Evolutionary conservation across 2,888 invertebrate genomes (phyloP).

Genomic region (Diaperis boleti): DNA sequence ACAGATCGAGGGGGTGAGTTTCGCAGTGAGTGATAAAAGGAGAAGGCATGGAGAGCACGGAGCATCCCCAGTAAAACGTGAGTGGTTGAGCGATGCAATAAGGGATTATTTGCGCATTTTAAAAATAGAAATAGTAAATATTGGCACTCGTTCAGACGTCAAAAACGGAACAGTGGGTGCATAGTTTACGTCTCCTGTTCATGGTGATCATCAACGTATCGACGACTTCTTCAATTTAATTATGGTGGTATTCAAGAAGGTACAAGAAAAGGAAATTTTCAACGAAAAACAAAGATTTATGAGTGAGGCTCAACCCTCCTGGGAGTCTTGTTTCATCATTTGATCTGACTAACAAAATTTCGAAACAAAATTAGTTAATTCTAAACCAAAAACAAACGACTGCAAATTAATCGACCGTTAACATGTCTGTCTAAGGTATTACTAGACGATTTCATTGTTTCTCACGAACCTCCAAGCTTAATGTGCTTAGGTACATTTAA

Average conservation of each 20-base stretch:
- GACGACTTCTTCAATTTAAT: background rate
- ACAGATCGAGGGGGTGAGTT: background rate
- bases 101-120: background rate
- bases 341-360: background rate
- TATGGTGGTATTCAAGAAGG: no score
- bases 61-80: conserved; percentile 26
- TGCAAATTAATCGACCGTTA: background rate
- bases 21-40: conserved; percentile 1
- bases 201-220: background rate
- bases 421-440: background rate
- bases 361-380: conserved; percentile 1
- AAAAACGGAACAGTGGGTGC: background rate
- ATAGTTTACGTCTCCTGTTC: background rate
- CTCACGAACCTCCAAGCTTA: background rate
- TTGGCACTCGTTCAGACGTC: conserved; percentile 16
- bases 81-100: background rate
- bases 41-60: conserved; percentile 26
- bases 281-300: no score
- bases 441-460: background rate
- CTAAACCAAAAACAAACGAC: background rate
- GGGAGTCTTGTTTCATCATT: background rate
- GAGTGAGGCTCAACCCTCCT: no score
- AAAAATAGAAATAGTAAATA: conserved; percentile 19
- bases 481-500: background rate
- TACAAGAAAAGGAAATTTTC: background rate